Evolutionary conservation across 2,113 vertebrate genomes (phyloP), one percentile per base, ranked within the genome.

Genomic region (Ptilonorhynchus violaceus): DNA sequence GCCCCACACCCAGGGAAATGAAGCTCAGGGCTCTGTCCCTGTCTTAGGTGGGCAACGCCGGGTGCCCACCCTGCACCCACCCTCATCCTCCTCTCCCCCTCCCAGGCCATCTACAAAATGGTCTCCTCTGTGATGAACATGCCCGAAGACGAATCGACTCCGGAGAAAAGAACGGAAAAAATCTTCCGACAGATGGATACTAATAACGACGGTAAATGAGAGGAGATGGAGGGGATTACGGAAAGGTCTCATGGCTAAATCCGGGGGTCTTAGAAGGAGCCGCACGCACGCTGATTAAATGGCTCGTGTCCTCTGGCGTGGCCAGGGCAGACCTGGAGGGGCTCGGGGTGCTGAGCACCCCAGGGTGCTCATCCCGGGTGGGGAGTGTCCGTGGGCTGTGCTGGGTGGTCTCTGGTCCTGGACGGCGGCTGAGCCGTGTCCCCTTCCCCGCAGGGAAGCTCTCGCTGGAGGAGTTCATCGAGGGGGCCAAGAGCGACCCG

Each of bases 111-210:
- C 98, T 99, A 99, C 98, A 99, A 99, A 98, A 99, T 99, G 99
- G 99, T 99, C 97, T 99, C 99, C 11, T 99, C 99, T 0, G 99
- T 99, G 98, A 99, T 99, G 99, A 99, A 99, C 98, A 99, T 99
- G 99, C 99, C 99, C 1, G 99, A 99, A 79, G 99, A 99, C 31
- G 99, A 99, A 95, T 99, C 99, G 47, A 99, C 99, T 58, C 99
- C 99, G 2, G 99, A 99, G 98, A 99, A 99, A 97, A 98, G 99
- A 94, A 99, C 99, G 5, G 99, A 99, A 97, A 99, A 99, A 98
- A 99, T 99, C 98, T 99, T 99, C 98, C 99, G 98, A 97, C 99
- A 99, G 98, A 99, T 99, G 99, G 99, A 99, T 96, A 99, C 99
- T 83, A 99, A 99, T 98, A 99, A 99, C 53, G 99, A 99, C 4